Percentiles rank a stretch among this genome's conserved stretches.
These are phyloP conservation scores for Malacoraja senta DNA, from an alignment of 2,797 vertebrate genomes.

Conservation along the genomic window DNA sequence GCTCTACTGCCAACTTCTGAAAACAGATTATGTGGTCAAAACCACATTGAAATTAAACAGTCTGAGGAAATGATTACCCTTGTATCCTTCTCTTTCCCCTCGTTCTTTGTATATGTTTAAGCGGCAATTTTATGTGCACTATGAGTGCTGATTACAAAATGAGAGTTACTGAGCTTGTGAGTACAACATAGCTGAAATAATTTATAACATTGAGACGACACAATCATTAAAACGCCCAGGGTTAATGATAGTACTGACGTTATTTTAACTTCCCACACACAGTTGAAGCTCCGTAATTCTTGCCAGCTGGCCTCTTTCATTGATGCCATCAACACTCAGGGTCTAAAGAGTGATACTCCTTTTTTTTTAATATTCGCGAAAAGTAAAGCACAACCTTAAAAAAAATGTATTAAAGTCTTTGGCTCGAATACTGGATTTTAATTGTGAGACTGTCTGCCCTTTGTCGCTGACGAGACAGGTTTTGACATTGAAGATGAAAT, in stretches of 20 bases:
- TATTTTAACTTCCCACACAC: background rate
- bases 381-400: constrained; percentile 3
- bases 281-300: background rate
- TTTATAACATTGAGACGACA: background rate
- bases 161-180: constrained; percentile 4
- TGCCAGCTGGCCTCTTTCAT: background rate
- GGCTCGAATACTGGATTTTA: background rate
- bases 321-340: background rate
- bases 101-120: background rate
- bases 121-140: background rate
- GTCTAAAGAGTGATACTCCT: background rate
- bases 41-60: background rate
- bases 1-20: background rate
- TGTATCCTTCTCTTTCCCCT: background rate
- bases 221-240: background rate
- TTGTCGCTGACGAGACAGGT: background rate
- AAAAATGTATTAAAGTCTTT: background rate
- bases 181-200: constrained; percentile 18
- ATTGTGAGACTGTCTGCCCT: background rate
- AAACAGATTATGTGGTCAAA: background rate
- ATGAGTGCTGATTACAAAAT: constrained; percentile 15
- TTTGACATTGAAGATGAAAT: background rate
- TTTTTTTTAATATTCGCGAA: background rate
- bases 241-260: constrained; percentile 5
- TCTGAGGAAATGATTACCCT: background rate